Conservation (phyloP, 2,888 invertebrate genomes). For the Rhopalosiphum nymphaeae region DNA sequence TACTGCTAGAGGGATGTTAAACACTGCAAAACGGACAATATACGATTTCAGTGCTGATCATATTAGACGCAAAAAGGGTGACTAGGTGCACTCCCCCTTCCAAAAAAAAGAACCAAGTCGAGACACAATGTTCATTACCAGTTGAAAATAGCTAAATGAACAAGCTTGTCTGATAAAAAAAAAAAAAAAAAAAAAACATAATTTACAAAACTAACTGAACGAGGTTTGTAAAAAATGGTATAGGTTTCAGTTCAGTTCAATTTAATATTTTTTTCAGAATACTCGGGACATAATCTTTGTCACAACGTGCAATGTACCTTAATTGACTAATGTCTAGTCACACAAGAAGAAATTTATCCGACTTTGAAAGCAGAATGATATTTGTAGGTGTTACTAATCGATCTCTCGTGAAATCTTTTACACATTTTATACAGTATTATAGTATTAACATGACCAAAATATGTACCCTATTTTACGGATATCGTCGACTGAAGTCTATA, state of each 20-base stretch:
- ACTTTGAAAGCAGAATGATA: too few species aligned
- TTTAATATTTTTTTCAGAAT: neutral
- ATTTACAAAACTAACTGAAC: neutral
- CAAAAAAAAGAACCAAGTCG: neutral
- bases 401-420: too few species aligned
- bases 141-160: neutral
- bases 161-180: neutral
- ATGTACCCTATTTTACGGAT: too few species aligned
- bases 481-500: too few species aligned
- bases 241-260: neutral
- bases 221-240: neutral
- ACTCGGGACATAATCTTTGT: neutral
- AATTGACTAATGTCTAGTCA: neutral
- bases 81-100: neutral
- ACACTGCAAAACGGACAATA: neutral
- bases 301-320: neutral
- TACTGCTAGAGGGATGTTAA: neutral
- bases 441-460: too few species aligned
- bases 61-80: neutral
- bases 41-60: neutral
- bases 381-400: too few species aligned
- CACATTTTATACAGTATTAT: too few species aligned
- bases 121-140: neutral
- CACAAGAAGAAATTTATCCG: too few species aligned
- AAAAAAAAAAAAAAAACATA: neutral